phyloP scores from a whole-genome alignment of 2,113 vertebrate genomes.

The Callipepla squamata region DNA sequence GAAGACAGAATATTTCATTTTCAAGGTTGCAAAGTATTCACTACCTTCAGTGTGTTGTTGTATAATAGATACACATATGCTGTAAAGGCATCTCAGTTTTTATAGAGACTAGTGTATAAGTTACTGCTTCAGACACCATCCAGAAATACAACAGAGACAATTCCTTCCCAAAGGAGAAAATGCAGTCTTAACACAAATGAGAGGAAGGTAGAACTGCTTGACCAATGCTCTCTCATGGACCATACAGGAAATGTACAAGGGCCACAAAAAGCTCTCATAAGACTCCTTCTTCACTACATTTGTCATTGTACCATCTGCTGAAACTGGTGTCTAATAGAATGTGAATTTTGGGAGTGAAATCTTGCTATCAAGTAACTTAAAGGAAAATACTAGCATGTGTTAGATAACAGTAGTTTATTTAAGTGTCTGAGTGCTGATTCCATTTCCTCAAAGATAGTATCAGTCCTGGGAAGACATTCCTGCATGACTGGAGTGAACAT shows the following conservation, averaged over 20 bases:
- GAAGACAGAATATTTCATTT: not conserved
- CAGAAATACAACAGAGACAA: not conserved
- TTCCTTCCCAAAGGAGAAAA: not conserved
- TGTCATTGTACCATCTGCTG: not conserved
- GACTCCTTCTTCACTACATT: not conserved
- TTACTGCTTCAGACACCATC: not conserved
- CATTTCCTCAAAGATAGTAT: not conserved
- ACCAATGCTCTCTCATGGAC: not conserved
- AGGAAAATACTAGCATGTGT: not conserved
- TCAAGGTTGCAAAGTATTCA: not conserved
- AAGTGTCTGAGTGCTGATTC: not conserved
- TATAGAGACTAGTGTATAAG: not conserved
- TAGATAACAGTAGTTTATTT: not conserved
- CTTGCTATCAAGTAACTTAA: not conserved
- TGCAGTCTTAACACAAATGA: not conserved
- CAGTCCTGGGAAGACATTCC: not conserved
- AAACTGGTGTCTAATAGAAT: not conserved
- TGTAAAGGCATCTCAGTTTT: not conserved
- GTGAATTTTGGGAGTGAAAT: not conserved
- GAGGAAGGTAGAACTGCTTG: not conserved
- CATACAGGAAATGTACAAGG: not conserved
- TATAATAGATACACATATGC: not conserved
- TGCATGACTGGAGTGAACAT: not conserved
- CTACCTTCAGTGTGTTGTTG: not conserved
- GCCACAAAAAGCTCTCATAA: not conserved